Evolutionary conservation across 1,140 invertebrate species (phyloP), one percentile per base, ranked within the genome.

Genomic region (Hyposmocoma kahamanoa): DNA sequence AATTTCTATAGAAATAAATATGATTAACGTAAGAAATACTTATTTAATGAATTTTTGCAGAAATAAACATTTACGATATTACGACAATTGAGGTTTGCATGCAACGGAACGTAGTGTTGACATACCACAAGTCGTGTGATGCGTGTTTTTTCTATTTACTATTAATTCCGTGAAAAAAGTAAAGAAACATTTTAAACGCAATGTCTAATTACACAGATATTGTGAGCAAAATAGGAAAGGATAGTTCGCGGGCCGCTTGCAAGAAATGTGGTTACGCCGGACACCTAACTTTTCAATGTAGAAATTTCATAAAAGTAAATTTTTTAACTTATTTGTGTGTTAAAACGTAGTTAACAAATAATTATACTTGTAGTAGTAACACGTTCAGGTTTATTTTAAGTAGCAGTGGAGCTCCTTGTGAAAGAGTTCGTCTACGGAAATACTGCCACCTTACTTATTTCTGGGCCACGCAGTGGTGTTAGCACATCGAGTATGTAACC

Each of bases 201-300:
- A 84, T 84, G 77, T 76, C 76, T 32, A 77, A 74, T 58, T 77
- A 75, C 34, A 62, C 62, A 4, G 79, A 83, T 63, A 59, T 82
- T 51, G 68, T 78, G 11, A 78, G 59, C 65, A 84, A 79, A 70
- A 72, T 80, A 65, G 90, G 88, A 50, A 94, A 94, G 76, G 94
- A 94, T 74, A 88, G 88, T 17, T 83, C 91, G 19, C 85, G 95
- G 46, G 91, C 94, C 21, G 94, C 95, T 0, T 97, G 96, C 77
- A 96, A 95, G 77, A 97, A 97, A 78, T 97, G 96, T 87, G 96
- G 96, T 41, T 97, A 97, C 80, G 92, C 95, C 50, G 97, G 97
- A 22, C 97, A 99, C 84, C 89, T 99, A 62, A 98, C 97, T 11
- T 98, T 94, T 85, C 97, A 99, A 79, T 99, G 97, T 80, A 87